Percentiles rank a stretch among this genome's conserved stretches.
Conservation (phyloP, 2,113 vertebrate genomes). For the Leptobrachium leishanense region DNA sequence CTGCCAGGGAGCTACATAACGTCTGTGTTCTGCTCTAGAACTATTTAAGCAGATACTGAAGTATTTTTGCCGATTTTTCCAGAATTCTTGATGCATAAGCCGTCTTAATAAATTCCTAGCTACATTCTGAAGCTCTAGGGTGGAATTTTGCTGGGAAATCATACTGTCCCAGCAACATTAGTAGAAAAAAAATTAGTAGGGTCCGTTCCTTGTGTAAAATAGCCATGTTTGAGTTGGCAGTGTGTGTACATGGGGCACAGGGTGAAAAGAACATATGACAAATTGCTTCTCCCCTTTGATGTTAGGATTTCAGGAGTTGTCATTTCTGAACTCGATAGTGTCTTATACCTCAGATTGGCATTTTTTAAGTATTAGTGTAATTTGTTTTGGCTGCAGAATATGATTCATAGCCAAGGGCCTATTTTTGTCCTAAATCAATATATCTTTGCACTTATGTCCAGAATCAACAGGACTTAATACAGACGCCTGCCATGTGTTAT, state of each 20-base stretch:
- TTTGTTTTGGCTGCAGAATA: slow-evolving; percentile 71
- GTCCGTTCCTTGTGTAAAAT: slow-evolving; percentile 8
- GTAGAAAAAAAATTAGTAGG: slow-evolving; percentile 15
- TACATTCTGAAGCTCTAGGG: not conserved
- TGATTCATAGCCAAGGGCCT: slow-evolving; percentile 60
- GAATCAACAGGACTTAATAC: slow-evolving; percentile 71
- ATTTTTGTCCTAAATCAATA: slow-evolving; percentile 69
- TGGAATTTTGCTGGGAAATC: not conserved
- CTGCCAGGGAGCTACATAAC: not conserved
- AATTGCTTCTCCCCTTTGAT: slow-evolving; percentile 42
- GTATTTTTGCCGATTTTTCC: not conserved
- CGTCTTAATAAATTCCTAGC: not conserved
- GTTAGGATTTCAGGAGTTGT: slow-evolving; percentile 36
- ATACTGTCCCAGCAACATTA: not conserved
- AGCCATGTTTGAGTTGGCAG: slow-evolving; percentile 35
- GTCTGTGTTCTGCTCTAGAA: not conserved
- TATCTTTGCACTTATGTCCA: slow-evolving; percentile 60
- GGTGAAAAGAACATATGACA: slow-evolving; percentile 49
- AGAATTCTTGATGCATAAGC: not conserved
- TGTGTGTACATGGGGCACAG: slow-evolving; percentile 14
- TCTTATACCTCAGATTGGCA: slow-evolving; percentile 38
- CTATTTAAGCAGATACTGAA: not conserved
- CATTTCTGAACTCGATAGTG: slow-evolving; percentile 37
- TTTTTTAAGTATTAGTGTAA: slow-evolving; percentile 51
- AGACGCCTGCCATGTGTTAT: slow-evolving; percentile 61